Percentiles rank a stretch among this genome's conserved stretches.
These are phyloP conservation scores for Trididemnum miniatum DNA, from an alignment of 23 tunicate genomes.

Conservation along the genomic window DNA sequence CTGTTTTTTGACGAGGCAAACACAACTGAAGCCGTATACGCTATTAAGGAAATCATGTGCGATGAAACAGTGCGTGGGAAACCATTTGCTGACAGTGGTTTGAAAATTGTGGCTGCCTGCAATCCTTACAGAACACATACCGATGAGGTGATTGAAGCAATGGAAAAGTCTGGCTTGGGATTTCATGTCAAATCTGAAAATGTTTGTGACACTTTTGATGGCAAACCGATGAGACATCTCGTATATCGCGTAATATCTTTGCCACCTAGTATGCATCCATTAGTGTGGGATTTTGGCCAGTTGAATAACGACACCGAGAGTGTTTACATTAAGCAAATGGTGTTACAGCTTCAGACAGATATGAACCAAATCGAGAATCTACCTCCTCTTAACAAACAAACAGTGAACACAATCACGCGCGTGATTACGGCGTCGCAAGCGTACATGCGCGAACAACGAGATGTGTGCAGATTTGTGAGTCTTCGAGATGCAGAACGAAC, in stretches of 20 bases:
- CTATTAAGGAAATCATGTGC: slow-evolving; percentile 64
- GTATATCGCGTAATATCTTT: slow-evolving; percentile 53
- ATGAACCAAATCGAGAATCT: neutral
- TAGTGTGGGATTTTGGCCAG: slow-evolving; percentile 74
- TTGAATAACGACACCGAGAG: slow-evolving; percentile 26
- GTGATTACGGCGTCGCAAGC: slow-evolving; percentile 21
- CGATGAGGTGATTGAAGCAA: slow-evolving; percentile 26
- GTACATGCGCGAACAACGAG: slow-evolving; percentile 27
- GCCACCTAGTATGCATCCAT: slow-evolving; percentile 68
- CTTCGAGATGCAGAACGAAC: slow-evolving; percentile 51
- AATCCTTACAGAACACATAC: slow-evolving; percentile 50
- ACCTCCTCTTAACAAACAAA: neutral
- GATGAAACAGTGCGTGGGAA: slow-evolving; percentile 45
- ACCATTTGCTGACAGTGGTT: slow-evolving; percentile 15
- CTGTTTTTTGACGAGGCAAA: slow-evolving; percentile 65
- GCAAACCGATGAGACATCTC: slow-evolving; percentile 46
- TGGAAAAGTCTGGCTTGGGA: slow-evolving; percentile 58
- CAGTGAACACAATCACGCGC: neutral
- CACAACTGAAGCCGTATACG: slow-evolving; percentile 72
- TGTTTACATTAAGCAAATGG: slow-evolving; percentile 52
- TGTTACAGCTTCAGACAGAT: slow-evolving; percentile 23
- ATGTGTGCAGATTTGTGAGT: slow-evolving; percentile 49
- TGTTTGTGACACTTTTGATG: slow-evolving; percentile 28
- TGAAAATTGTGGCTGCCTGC: slow-evolving; percentile 55
- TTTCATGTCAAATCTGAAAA: slow-evolving; percentile 44